These are phyloP conservation scores for Heliangelus exortis DNA, from an alignment of 2,797 vertebrate species.

Conservation along the genomic window DNA sequence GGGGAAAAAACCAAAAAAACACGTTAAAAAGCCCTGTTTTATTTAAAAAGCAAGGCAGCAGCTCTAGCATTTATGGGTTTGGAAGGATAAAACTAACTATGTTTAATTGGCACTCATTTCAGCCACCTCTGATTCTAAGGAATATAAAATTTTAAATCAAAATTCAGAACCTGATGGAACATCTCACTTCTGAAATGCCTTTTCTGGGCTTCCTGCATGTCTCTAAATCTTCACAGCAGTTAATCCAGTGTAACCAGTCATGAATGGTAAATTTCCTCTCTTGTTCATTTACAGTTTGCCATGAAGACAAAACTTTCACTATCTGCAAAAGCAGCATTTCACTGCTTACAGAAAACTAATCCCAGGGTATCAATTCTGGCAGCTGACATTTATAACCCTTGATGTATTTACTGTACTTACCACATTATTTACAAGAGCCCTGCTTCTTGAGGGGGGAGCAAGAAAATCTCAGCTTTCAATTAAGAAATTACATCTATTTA, in stretches of 20 bases:
- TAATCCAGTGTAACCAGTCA: neutral
- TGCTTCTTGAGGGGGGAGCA: neutral
- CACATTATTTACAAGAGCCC: neutral
- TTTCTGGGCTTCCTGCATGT: neutral
- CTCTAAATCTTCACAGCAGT: neutral
- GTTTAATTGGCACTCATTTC: neutral
- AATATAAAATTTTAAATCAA: neutral
- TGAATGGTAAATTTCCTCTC: neutral
- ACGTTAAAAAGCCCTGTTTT: fast-evolving
- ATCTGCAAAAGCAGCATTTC: neutral
- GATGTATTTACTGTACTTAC: neutral
- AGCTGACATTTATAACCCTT: neutral
- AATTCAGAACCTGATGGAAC: neutral
- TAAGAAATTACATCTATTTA: neutral
- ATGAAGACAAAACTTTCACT: neutral
- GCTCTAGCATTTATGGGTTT: neutral
- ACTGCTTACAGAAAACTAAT: neutral
- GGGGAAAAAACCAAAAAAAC: fast-evolving
- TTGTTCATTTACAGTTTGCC: neutral
- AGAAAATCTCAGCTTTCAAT: neutral
- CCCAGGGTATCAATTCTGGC: neutral
- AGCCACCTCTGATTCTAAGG: neutral
- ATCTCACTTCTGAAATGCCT: neutral
- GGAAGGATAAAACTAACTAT: neutral
- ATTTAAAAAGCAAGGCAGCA: neutral